A percentile compares a stretch with the other conserved stretches of the same genome.
Conservation (phyloP, 1,140 invertebrate species). For the Tetramorium simillimum region DNA sequence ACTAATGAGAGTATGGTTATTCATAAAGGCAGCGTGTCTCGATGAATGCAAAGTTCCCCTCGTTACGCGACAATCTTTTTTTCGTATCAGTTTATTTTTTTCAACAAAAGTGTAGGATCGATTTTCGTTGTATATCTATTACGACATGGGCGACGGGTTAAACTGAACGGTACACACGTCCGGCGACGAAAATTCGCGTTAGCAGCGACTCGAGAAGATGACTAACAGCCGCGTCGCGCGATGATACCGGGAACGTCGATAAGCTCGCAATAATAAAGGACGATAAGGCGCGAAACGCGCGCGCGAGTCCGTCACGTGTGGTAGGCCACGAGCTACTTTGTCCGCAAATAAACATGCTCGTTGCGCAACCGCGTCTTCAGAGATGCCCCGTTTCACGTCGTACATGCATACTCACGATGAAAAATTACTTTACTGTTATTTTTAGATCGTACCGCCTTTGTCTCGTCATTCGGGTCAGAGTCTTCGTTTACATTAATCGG, state of each 20-base stretch:
- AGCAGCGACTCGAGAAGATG: background rate
- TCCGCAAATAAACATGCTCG: constrained; percentile 15
- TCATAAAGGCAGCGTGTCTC: constrained; percentile 24
- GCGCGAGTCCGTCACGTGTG: constrained; percentile 29
- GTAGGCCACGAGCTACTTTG: background rate
- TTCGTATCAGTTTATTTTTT: background rate
- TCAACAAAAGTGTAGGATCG: background rate
- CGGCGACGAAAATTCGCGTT: constrained; percentile 14
- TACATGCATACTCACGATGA: constrained; percentile 15
- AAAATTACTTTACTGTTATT: constrained; percentile 3
- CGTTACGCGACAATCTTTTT: background rate
- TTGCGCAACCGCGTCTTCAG: constrained; percentile 36
- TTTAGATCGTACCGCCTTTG: background rate
- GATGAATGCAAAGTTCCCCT: constrained; percentile 17
- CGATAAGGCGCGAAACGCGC: constrained; percentile 3
- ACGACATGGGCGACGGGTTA: background rate
- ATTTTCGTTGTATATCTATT: background rate
- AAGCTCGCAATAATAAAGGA: constrained; percentile 31
- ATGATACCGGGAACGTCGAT: constrained; percentile 7
- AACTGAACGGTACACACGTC: background rate
- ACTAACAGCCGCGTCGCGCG: constrained; percentile 1
- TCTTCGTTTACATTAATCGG: constrained; percentile 1
- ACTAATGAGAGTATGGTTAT: constrained; percentile 40
- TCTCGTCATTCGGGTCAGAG: constrained; percentile 7
- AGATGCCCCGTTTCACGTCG: background rate